Evolutionary conservation across 2,113 vertebrate genomes (phyloP).

Genomic region (Poeciliopsis occidentalis): DNA sequence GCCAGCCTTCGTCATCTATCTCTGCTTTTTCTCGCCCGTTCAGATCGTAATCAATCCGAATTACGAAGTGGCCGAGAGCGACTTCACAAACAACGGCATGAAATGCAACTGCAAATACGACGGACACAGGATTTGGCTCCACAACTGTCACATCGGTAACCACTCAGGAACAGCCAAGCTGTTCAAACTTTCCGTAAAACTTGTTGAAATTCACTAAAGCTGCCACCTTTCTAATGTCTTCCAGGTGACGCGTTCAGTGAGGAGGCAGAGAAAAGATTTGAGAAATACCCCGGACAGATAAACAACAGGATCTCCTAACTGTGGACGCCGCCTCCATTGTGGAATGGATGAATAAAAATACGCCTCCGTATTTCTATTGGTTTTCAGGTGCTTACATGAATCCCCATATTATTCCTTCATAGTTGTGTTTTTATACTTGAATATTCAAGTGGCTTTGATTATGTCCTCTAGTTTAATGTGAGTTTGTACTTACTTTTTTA

Average conservation of each 20-base stretch:
- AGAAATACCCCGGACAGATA: slow-evolving; percentile 94
- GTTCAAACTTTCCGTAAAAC: not conserved
- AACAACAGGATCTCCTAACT: slow-evolving; percentile 92
- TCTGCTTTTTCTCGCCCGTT: not conserved
- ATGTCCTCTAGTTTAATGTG: slow-evolving; percentile 28
- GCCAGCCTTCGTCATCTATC: not conserved
- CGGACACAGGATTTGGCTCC: slow-evolving; percentile 95
- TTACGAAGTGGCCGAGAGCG: slow-evolving; percentile 93
- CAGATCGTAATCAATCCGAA: slow-evolving; percentile 97
- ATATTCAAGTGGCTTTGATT: slow-evolving; percentile 58
- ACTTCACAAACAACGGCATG: slow-evolving; percentile 98
- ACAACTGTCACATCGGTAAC: slow-evolving; percentile 93
- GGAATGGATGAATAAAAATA: not conserved
- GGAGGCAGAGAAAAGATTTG: slow-evolving; percentile 91
- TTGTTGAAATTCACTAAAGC: not conserved
- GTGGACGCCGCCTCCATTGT: not conserved
- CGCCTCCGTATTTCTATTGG: slow-evolving; percentile 3
- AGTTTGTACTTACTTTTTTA: slow-evolving; percentile 25
- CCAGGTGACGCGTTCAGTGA: slow-evolving; percentile 94
- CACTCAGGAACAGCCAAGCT: not conserved
- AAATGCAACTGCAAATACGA: slow-evolving; percentile 99
- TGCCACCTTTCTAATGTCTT: not conserved
- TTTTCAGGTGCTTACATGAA: slow-evolving; percentile 17
- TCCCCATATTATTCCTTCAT: slow-evolving; percentile 5
- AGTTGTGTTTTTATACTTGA: slow-evolving; percentile 67